Conservation (phyloP, 2,797 vertebrate species). For the Scomberomorus guttatus region DNA sequence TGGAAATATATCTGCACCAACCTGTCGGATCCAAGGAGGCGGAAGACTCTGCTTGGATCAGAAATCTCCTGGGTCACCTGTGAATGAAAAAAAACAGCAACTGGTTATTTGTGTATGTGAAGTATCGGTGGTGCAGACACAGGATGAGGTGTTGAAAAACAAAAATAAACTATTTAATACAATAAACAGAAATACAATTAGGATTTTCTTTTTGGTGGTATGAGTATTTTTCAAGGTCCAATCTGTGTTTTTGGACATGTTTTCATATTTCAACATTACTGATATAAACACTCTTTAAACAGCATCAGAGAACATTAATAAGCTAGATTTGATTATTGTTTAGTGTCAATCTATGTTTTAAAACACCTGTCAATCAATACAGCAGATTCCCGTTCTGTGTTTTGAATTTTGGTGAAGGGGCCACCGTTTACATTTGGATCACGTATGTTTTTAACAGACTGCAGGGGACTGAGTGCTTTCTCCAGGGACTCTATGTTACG, state of each 20-base stretch:
- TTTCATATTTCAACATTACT: too few species aligned
- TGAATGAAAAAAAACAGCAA: conserved; percentile 16
- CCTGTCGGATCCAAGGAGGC: conserved; percentile 90
- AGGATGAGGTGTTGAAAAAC: neutral
- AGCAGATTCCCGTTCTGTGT: neutral
- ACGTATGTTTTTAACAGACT: conserved; percentile 1
- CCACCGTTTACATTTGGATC: conserved; percentile 8
- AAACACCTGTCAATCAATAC: neutral
- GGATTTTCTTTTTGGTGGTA: too few species aligned
- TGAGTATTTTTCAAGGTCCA: too few species aligned
- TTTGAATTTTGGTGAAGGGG: neutral
- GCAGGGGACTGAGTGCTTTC: conserved; percentile 20
- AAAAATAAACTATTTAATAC: too few species aligned
- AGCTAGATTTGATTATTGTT: neutral
- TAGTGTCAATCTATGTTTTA: neutral
- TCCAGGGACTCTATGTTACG: conserved; percentile 30
- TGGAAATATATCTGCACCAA: conserved; percentile 58
- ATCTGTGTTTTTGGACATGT: too few species aligned
- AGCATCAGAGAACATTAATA: neutral
- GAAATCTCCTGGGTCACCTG: conserved; percentile 90
- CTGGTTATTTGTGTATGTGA: neutral
- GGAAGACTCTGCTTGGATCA: conserved; percentile 88
- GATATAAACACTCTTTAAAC: neutral
- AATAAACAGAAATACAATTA: too few species aligned
- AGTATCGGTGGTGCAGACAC: neutral